phyloP scores from a whole-genome alignment of 2,797 vertebrate species.

The Microchirus variegatus region DNA sequence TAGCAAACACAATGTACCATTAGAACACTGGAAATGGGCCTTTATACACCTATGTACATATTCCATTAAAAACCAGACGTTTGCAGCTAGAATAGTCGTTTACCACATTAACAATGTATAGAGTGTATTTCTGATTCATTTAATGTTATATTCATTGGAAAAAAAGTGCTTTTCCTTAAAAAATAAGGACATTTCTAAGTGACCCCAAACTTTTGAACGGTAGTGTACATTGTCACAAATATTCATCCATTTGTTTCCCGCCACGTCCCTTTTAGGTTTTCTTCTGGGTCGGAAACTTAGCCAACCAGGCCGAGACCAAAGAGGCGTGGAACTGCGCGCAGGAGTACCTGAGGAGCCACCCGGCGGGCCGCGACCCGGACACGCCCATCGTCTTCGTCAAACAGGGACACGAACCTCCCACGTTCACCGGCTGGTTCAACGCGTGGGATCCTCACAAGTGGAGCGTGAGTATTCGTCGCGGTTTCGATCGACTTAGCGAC shows the following conservation, averaged over 20 bases:
- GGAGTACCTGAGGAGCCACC: conserved; percentile 89
- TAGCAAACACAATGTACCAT: no score
- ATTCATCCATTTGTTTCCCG: neutral
- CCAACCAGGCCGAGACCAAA: conserved; percentile 85
- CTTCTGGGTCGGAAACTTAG: conserved; percentile 87
- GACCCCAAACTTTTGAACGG: no score
- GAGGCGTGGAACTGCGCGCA: conserved; percentile 78
- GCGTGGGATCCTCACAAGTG: conserved; percentile 94
- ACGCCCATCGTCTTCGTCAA: conserved; percentile 86
- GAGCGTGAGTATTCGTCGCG: conserved; percentile 84
- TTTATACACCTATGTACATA: no score
- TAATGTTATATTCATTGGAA: no score
- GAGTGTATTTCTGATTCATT: no score
- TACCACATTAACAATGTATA: no score
- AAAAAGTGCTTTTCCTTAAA: no score
- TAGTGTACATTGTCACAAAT: no score
- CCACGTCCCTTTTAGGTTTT: conserved; percentile 82
- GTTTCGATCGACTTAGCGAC: conserved; percentile 17
- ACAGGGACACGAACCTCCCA: conserved; percentile 88
- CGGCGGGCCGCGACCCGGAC: conserved; percentile 84
- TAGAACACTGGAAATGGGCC: no score
- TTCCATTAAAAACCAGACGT: no score
- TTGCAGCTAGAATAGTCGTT: no score
- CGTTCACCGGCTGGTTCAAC: conserved; percentile 92
- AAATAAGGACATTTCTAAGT: no score